phyloP scores from a whole-genome alignment of 2,113 vertebrate species.

The Gnathonemus echidnorhynchus region DNA sequence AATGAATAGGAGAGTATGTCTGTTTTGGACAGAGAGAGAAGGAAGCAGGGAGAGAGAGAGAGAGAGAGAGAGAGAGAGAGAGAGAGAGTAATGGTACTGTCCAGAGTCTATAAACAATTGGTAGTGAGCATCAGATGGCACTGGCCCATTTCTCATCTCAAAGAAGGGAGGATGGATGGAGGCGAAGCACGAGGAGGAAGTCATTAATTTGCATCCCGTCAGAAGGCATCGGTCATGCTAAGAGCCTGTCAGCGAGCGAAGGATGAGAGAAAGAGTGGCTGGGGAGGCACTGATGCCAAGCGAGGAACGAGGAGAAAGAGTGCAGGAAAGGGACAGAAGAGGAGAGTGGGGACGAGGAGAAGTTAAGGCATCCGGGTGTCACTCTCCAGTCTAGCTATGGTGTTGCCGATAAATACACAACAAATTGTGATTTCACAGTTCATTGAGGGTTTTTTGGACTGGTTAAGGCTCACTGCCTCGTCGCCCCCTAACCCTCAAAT shows the following conservation, averaged over 20 bases:
- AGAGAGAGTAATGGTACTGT: conserved; percentile 16
- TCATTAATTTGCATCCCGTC: conserved; percentile 24
- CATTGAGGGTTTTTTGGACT: neutral
- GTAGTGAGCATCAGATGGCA: conserved; percentile 15
- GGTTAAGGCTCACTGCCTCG: neutral
- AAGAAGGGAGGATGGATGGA: conserved; percentile 19
- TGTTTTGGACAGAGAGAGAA: neutral
- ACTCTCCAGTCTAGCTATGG: neutral
- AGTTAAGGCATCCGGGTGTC: no score
- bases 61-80: neutral
- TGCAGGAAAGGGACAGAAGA: neutral
- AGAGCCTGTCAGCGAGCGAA: conserved; percentile 10
- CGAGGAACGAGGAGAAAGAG: neutral
- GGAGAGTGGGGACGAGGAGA: no score
- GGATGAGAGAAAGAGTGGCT: neutral
- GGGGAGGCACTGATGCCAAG: neutral
- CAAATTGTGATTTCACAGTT: neutral
- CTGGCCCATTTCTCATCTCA: conserved; percentile 13
- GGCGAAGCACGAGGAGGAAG: conserved; percentile 14
- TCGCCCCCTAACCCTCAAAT: neutral
- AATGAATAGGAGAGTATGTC: neutral
- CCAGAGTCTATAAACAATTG: conserved; percentile 20
- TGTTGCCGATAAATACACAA: neutral
- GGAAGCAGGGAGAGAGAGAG: neutral
- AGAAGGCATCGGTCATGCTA: conserved; percentile 18